Evolutionary conservation across 2,797 vertebrate genomes (phyloP).

Genomic region (Eulemur rubriventer): DNA sequence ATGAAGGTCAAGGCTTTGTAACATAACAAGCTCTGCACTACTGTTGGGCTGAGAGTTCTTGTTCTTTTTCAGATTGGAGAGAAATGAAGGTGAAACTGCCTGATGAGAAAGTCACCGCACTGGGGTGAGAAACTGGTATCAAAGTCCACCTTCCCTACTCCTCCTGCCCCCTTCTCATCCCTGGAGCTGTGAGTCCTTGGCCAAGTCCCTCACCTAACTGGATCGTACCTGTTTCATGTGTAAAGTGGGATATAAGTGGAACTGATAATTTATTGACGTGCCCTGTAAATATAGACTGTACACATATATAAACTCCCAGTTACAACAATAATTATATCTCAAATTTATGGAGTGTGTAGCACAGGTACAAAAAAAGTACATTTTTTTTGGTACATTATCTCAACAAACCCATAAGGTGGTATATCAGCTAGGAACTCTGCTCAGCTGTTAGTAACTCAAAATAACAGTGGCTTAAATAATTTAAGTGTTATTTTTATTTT

Average conservation of each 20-base stretch:
- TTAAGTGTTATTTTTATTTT: background rate
- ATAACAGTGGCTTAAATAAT: background rate
- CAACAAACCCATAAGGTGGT: background rate
- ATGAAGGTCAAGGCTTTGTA: background rate
- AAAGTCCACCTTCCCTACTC: accelerated
- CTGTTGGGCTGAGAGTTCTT: background rate
- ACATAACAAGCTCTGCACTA: accelerated
- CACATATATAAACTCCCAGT: background rate
- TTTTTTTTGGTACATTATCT: background rate
- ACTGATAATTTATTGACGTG: background rate
- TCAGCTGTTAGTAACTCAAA: background rate
- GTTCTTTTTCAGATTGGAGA: background rate
- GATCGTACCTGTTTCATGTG: background rate
- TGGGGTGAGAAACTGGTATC: too few relatives aligned
- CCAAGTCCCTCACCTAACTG: background rate
- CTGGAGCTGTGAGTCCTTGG: background rate
- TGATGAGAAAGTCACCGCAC: background rate
- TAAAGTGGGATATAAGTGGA: background rate
- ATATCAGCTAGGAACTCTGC: background rate
- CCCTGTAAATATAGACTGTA: background rate
- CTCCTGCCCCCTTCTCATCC: accelerated
- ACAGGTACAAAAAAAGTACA: background rate
- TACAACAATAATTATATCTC: background rate
- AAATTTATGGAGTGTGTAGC: background rate
- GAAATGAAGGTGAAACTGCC: background rate